Conservation (phyloP, 2,888 invertebrate species). For the Drosophila subsilvestris region DNA sequence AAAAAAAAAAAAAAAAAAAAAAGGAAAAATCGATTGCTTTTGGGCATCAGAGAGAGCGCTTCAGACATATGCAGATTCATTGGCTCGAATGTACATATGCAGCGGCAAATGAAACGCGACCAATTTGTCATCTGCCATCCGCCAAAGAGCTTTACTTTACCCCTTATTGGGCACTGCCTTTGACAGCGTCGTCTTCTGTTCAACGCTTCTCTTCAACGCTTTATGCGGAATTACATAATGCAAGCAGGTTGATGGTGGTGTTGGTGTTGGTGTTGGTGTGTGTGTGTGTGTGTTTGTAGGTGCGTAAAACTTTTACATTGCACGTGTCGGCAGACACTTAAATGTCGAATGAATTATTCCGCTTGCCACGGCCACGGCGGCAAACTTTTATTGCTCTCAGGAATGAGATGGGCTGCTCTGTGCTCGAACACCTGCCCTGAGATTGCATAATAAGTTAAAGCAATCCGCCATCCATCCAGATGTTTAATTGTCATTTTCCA, state of each 20-base stretch:
- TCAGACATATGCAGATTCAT: slow-evolving; percentile 59
- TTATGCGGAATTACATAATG: slow-evolving; percentile 27
- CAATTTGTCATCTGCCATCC: slow-evolving; percentile 54
- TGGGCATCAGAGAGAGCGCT: slow-evolving; percentile 68
- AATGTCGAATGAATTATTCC: slow-evolving; percentile 78
- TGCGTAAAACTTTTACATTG: slow-evolving; percentile 72
- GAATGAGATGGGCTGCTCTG: slow-evolving; percentile 17
- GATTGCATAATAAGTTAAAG: slow-evolving; percentile 42
- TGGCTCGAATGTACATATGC: slow-evolving; percentile 59
- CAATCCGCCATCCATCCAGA: slow-evolving; percentile 32
- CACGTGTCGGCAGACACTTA: slow-evolving; percentile 71
- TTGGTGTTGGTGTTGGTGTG: neutral
- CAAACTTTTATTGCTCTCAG: slow-evolving; percentile 60
- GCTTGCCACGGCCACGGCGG: slow-evolving; percentile 53
- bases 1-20: slow-evolving; percentile 3
- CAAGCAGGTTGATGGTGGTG: slow-evolving; percentile 24
- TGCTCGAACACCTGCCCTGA: slow-evolving; percentile 36
- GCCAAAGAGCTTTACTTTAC: slow-evolving; percentile 4
- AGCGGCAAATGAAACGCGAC: slow-evolving; percentile 45
- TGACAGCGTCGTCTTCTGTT: slow-evolving; percentile 23
- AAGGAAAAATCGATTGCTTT: slow-evolving; percentile 63
- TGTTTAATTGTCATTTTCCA: slow-evolving; percentile 35
- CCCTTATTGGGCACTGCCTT: slow-evolving; percentile 1
- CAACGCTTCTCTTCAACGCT: slow-evolving; percentile 19
- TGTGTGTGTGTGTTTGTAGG: slow-evolving; percentile 18